Evolutionary conservation across 2,888 invertebrate species (phyloP), one percentile per base, ranked within the genome.

Genomic region (Cerceris ruficornis): DNA sequence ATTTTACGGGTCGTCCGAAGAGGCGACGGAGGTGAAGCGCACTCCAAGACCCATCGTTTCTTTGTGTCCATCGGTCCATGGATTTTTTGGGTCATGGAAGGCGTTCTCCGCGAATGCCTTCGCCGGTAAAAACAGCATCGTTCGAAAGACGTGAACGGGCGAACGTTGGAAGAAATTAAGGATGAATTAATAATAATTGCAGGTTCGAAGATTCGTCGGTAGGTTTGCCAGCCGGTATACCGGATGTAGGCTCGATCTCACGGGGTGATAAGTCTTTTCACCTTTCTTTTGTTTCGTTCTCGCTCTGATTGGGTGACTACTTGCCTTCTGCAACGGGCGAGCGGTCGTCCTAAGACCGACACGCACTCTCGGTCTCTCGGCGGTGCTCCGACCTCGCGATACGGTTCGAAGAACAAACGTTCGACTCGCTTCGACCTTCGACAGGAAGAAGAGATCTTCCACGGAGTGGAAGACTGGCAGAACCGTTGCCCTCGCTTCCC

Each of bases 221-320:
- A 6, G n/a, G 54, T 66, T 55, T 65, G 73, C 68, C 68, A 66
- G 70, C 66, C 55, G 70, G 74, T 70, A 81, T 76, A 76, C 83
- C 87, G 87, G 86, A 86, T 88, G 82, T 82, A 82, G 83, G 79
- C 81, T 85, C 84, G 90, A 90, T 90, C 90, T 87, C 88, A 86
- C 89, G 75, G 83, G 77, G 77, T 83, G 90, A 90, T 90, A 90
- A 90, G 82, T 88, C 89, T 89, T 91, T 92, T 91, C 92, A 90
- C 90, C 91, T 91, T 91, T 91, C 92, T 91, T 92, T 92, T 92
- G 92, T 92, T 90, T 88, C 86, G 89, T 92, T 86, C 90, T 87
- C 92, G 92, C 90, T 92, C 92, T 92, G 92, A 92, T 92, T 92
- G 91, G 90, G 86, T 85, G 86, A 73, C 85, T 87, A 82, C 68